These are phyloP conservation scores for Philereme vetulata DNA, from an alignment of 2,888 invertebrate genomes.

Conservation along the genomic window DNA sequence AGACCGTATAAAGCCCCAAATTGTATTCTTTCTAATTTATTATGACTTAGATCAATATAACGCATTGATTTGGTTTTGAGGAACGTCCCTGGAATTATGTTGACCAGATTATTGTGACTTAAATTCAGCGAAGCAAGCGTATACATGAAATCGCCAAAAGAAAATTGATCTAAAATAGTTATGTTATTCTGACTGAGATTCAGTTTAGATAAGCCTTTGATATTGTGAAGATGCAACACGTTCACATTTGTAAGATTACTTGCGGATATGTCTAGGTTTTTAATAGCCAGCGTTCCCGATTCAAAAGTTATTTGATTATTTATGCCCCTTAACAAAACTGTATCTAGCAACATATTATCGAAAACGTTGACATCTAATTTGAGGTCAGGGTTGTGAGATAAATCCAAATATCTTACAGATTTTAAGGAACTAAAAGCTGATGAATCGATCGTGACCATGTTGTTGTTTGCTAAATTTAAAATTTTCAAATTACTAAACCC, in stretches of 20 bases:
- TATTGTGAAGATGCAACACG: conserved; percentile 6
- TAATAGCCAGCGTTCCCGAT: conserved; percentile 6
- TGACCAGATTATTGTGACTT: conserved; percentile 12
- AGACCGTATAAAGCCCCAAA: conserved; percentile 16
- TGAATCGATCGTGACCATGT: conserved; percentile 10
- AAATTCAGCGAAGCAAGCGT: conserved; percentile 17
- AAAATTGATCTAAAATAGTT: conserved; percentile 13
- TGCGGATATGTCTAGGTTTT: conserved; percentile 15
- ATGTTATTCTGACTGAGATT: conserved; percentile 20
- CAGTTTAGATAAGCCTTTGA: conserved; percentile 7
- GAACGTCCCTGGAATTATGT: conserved; percentile 15
- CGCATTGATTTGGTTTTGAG: background rate
- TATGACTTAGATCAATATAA: conserved; percentile 16
- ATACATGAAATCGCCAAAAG: conserved; percentile 4
- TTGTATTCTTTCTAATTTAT: conserved; percentile 12
- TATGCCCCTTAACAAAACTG: conserved; percentile 6
- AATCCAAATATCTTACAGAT: conserved; percentile 11
- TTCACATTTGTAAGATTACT: conserved; percentile 16
- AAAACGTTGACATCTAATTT: conserved; percentile 10
- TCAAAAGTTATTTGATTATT: conserved; percentile 18
- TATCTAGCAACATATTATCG: conserved; percentile 3
- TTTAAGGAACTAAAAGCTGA: conserved; percentile 11
- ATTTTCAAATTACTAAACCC: conserved; percentile 3
- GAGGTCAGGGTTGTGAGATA: conserved; percentile 17
- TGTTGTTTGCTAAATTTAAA: conserved; percentile 17